A percentile compares a stretch with the other conserved stretches of the same genome.
Conservation (phyloP, 2,888 invertebrate genomes). For the Crematogaster levior region DNA sequence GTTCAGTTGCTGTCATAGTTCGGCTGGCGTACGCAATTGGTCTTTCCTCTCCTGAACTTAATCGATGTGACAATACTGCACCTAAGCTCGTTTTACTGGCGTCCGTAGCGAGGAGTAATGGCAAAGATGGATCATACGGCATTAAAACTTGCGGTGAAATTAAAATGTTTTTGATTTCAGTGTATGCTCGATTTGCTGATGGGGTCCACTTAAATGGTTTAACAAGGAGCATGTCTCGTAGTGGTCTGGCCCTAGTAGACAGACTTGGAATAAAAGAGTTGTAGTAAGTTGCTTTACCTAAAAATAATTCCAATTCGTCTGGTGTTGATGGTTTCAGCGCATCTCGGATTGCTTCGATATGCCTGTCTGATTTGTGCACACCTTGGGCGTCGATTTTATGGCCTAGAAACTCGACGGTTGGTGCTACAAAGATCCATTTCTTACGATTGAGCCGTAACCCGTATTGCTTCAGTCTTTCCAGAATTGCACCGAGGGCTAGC, state of each 20-base stretch:
- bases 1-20: neutral
- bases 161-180: neutral
- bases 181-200: neutral
- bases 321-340: too few species aligned
- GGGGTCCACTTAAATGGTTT: neutral
- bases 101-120: neutral
- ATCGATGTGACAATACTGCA: neutral
- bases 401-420: too few species aligned
- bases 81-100: neutral
- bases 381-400: neutral
- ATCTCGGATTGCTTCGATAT: too few species aligned
- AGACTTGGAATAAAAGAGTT: too few species aligned
- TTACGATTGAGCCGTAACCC: too few species aligned
- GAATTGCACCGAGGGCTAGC: too few species aligned
- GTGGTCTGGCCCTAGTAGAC: too few species aligned
- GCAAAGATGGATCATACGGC: neutral
- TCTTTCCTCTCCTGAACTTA: rapidly evolving
- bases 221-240: neutral
- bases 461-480: too few species aligned
- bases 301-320: too few species aligned
- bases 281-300: too few species aligned
- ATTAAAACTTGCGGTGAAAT: neutral
- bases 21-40: neutral
- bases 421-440: too few species aligned
- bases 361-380: neutral